Base-by-base conservation (phyloP, 1,140 invertebrate species). In the Neuroterus valhalla region DNA sequence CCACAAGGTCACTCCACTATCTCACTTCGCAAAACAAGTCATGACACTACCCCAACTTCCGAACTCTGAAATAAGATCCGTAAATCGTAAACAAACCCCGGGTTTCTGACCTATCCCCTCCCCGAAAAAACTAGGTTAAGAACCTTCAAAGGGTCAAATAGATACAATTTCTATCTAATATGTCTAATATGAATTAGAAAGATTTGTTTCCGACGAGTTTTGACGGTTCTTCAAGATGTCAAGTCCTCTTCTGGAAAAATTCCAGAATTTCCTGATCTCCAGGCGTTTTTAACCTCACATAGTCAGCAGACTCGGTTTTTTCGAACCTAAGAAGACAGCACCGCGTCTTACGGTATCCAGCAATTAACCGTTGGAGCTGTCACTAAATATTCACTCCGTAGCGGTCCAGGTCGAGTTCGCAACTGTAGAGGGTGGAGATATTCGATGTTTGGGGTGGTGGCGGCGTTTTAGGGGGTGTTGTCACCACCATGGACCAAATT, bases 291-390 rank as follows among this genome's bases (percentile, higher is more conserved):
- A 62, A 62, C 55, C 55, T 62, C 55, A 26, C 23, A 23, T 26
- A 31, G n/a, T n/a, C n/a, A n/a, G n/a, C n/a, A n/a, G 11, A 38
- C 19, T 23, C 0, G 26, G 3, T 62, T 62, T n/a, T 48, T 8
- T 48, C 17, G n/a, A 48, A 23, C 1, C 55, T 38, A 2, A 26
- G 55, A 62, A 52, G 8, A 31, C 26, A 15, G 3, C 19, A 21
- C 23, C 21, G 52, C 52, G 52, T 62, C 55, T 23, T 62, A 62
- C 55, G 55, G 55, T 62, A 62, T 62, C 55, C 55, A 62, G 23
- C 55, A 62, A 62, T 62, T 62, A 62, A 62, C 55, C 55, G 55
- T 62, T 62, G 12, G 55, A 62, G 14, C 26, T 62, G 55, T 62
- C 55, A 62, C 55, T 50, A 17, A 50, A 50, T 17, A 50, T 50